A percentile compares a stretch with the other conserved stretches of the same genome.
Conservation (phyloP, 1,140 invertebrate species). For the Drosophila rufa region DNA sequence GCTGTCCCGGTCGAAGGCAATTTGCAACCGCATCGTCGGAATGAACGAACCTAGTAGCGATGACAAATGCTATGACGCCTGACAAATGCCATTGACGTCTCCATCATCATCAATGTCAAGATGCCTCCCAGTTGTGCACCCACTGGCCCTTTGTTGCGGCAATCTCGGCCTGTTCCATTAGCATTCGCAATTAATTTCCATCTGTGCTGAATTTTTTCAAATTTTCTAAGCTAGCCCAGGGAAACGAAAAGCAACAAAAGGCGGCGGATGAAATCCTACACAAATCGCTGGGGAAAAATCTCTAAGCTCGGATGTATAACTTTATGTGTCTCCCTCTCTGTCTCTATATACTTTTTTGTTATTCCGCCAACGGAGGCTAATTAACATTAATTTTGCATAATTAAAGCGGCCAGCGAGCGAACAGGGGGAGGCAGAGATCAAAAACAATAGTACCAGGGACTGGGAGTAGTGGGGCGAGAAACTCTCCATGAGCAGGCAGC, state of each 20-base stretch:
- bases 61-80: slow-evolving; percentile 58
- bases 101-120: slow-evolving; percentile 56
- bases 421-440: slow-evolving; percentile 34
- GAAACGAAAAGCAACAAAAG: slow-evolving; percentile 30
- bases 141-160: slow-evolving; percentile 24
- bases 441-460: slow-evolving; percentile 40
- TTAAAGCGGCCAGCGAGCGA: slow-evolving; percentile 52
- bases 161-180: slow-evolving; percentile 61
- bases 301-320: slow-evolving; percentile 28
- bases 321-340: slow-evolving; percentile 21
- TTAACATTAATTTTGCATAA: slow-evolving; percentile 83
- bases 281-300: slow-evolving; percentile 42
- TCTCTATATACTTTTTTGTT: slow-evolving; percentile 37
- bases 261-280: slow-evolving; percentile 32
- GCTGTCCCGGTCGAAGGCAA: slow-evolving; percentile 21
- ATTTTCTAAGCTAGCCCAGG: slow-evolving; percentile 47
- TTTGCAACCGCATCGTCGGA: slow-evolving; percentile 22
- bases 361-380: slow-evolving; percentile 71
- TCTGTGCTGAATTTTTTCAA: slow-evolving; percentile 62
- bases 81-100: slow-evolving; percentile 53
- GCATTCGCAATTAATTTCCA: slow-evolving; percentile 75
- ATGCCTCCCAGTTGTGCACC: slow-evolving; percentile 18
- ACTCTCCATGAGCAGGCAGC: slow-evolving; percentile 8
- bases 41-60: slow-evolving; percentile 28
- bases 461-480: slow-evolving; percentile 4